Conservation (phyloP, 2,888 invertebrate genomes). For the Dasypogon diadema region DNA sequence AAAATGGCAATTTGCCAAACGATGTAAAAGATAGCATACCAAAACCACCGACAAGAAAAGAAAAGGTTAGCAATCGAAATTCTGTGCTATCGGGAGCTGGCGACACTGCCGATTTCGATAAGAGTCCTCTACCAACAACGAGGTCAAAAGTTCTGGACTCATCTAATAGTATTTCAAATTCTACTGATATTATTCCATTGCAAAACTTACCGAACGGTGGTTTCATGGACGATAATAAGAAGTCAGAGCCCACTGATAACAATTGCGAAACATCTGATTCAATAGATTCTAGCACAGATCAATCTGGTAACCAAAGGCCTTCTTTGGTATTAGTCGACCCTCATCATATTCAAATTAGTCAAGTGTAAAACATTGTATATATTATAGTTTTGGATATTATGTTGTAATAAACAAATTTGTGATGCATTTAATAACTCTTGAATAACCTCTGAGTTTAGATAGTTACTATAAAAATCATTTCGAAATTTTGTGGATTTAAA, state of each 20-base stretch:
- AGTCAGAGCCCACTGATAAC: constrained; percentile 52
- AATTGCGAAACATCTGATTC: constrained; percentile 55
- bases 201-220: constrained; percentile 64
- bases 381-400: background rate
- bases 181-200: constrained; percentile 64
- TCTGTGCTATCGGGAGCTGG: constrained; percentile 48
- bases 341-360: constrained; percentile 46
- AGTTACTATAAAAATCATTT: too few species aligned
- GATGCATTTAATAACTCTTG: too few species aligned
- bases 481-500: too few species aligned
- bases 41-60: constrained; percentile 53
- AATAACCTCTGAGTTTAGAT: too few species aligned
- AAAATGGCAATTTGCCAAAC: constrained; percentile 8
- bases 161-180: constrained; percentile 10
- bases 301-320: constrained; percentile 34
- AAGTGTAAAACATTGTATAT: constrained; percentile 25
- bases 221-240: constrained; percentile 62
- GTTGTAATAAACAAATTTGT: too few species aligned
- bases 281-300: constrained; percentile 55
- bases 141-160: constrained; percentile 50
- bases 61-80: constrained; percentile 47
- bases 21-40: constrained; percentile 33
- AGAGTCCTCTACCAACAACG: constrained; percentile 56
- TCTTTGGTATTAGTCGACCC: constrained; percentile 20
- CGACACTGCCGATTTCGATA: constrained; percentile 54